Base-by-base conservation (phyloP, 2,113 vertebrate genomes). In the Cinclus cinclus region DNA sequence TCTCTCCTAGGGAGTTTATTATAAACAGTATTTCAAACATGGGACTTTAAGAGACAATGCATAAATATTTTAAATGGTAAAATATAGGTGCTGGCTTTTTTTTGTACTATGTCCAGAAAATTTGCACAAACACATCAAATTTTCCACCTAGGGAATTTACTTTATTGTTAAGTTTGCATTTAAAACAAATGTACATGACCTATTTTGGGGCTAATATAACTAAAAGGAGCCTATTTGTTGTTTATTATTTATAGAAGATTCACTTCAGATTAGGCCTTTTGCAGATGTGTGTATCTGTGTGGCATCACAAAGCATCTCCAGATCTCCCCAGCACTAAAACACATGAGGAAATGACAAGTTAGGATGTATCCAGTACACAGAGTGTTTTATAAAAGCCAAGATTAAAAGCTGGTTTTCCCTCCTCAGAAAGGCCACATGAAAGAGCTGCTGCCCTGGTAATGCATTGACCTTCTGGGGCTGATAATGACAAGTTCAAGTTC, bases 231-330 rank as follows among this genome's bases (percentile, higher is more conserved):
- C 97, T 97, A 97, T 98, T 97, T 97, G 97, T 95, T 97, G 97
- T 98, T 97, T 98, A 98, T 98, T 98, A 98, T 98, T 98, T 98
- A 98, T 98, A 97, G 84, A 96, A 97, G 92, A 95, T 95, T 98
- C 97, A 98, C 97, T 98, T 97, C 97, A 94, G 89, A 98, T 98
- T 96, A 98, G 95, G 81, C 87, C 82, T 97, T 96, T 82, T 96
- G 58, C 47, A 53, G 95, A 97, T 8, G 35, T 74, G 90, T 91
- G 88, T 95, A 63, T 94, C 87, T 92, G 95, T 83, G 86, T 83
- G 89, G 77, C 85, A 96, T 39, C 77, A 35, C 76, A 80, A 89
- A 96, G 91, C 92, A 33, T 95, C 95, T 68, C 87, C 77, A 82
- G 77, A 60, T 83, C 91, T 91, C 71, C 78, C 93, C 90, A 93